Conservation (phyloP, 2,113 vertebrate species). For the Clarias gariepinus region DNA sequence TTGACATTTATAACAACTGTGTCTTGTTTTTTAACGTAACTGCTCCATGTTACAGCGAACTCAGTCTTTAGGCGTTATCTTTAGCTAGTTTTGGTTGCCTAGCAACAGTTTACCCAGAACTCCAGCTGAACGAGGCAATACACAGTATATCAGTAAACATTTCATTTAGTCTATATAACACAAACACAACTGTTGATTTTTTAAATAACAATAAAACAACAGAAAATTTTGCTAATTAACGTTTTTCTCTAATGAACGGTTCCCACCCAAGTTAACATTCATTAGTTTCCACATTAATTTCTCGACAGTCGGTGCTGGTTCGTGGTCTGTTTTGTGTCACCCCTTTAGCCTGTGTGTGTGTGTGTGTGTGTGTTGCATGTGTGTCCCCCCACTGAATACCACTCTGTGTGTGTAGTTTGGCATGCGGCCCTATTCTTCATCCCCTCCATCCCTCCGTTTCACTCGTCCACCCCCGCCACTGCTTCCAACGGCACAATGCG, state of each 20-base stretch:
- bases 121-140: background rate
- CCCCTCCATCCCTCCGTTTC: slow-evolving; percentile 65
- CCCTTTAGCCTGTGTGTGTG: slow-evolving; percentile 4
- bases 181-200: background rate
- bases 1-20: background rate
- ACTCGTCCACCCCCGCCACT: slow-evolving; percentile 73
- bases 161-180: background rate
- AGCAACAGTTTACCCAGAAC: background rate
- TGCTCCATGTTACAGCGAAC: background rate
- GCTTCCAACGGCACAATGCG: slow-evolving; percentile 79
- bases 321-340: slow-evolving; percentile 19
- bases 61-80: background rate
- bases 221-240: background rate
- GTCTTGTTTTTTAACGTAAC: background rate
- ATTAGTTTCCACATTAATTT: background rate
- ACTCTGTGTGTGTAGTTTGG: slow-evolving; percentile 70
- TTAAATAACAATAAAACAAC: background rate
- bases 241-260: background rate
- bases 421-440: slow-evolving; percentile 64
- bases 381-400: slow-evolving; percentile 62
- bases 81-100: background rate
- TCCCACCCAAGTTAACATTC: background rate
- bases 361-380: slow-evolving; percentile 29
- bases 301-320: background rate
- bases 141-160: background rate